These are phyloP conservation scores for Anoplolepis gracilipes DNA, from an alignment of 1,140 invertebrate species.

Conservation along the genomic window DNA sequence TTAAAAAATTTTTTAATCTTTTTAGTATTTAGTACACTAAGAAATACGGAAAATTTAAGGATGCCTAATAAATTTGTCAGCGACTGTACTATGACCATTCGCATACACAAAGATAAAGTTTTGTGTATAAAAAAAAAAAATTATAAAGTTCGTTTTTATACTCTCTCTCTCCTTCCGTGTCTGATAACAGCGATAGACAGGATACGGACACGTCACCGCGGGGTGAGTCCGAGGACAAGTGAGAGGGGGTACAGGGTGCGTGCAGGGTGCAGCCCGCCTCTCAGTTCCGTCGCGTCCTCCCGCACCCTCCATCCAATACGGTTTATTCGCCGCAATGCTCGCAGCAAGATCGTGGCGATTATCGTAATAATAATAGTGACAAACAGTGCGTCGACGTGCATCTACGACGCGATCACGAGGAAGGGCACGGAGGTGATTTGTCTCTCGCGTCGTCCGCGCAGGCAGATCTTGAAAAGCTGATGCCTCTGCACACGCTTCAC, in stretches of 20 bases:
- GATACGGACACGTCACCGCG: slow-evolving; percentile 82
- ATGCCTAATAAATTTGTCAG: no score
- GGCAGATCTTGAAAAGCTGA: slow-evolving; percentile 40
- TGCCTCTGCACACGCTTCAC: slow-evolving; percentile 44
- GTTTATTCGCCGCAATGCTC: slow-evolving; percentile 26
- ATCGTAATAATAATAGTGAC: slow-evolving; percentile 43
- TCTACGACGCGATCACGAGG: not conserved
- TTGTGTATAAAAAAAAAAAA: not conserved
- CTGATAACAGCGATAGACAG: slow-evolving; percentile 82
- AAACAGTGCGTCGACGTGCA: slow-evolving; percentile 27
- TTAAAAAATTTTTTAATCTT: no score
- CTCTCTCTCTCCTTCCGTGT: slow-evolving; percentile 1
- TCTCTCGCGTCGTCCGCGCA: slow-evolving; percentile 20
- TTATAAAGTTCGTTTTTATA: not conserved
- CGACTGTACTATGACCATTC: not conserved
- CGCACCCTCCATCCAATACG: slow-evolving; percentile 49
- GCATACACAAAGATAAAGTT: no score
- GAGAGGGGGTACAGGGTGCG: slow-evolving; percentile 83
- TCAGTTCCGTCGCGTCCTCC: slow-evolving; percentile 53
- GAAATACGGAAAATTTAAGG: no score
- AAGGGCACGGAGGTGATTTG: slow-evolving; percentile 4
- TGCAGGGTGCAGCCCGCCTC: slow-evolving; percentile 78
- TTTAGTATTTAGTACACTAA: no score
- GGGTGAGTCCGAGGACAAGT: slow-evolving; percentile 83
- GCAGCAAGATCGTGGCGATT: slow-evolving; percentile 29